phyloP scores from a whole-genome alignment of 1,140 invertebrate species.

The Trigoniulus corallinus region DNA sequence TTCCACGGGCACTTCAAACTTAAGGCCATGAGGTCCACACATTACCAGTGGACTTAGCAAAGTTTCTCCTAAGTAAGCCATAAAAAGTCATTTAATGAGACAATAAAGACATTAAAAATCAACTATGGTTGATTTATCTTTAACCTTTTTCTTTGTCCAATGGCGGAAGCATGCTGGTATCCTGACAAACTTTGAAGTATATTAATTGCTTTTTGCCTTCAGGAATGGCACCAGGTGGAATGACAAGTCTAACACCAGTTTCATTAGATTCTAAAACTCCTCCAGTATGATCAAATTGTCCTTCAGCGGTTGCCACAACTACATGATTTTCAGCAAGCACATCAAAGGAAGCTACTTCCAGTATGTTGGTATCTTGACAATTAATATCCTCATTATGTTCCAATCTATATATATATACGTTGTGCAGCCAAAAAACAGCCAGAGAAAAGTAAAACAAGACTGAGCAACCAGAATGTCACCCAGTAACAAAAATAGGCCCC shows the following conservation, averaged over 20 bases:
- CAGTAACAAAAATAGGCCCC: no score
- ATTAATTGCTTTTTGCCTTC: slow-evolving; percentile 69
- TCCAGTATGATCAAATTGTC: slow-evolving; percentile 56
- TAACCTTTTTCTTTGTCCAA: slow-evolving; percentile 74
- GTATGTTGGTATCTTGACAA: background rate
- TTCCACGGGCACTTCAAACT: slow-evolving; percentile 72
- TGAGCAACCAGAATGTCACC: no score
- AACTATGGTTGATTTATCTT: slow-evolving; percentile 5
- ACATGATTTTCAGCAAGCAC: slow-evolving; percentile 12
- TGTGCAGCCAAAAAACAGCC: no score
- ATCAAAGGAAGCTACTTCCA: background rate
- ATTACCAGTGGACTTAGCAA: slow-evolving; percentile 82
- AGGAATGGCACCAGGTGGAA: slow-evolving; percentile 70
- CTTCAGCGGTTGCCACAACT: slow-evolving; percentile 38
- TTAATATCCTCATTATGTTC: background rate
- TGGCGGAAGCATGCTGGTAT: slow-evolving; percentile 49
- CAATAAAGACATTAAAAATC: background rate
- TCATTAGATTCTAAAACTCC: slow-evolving; percentile 63
- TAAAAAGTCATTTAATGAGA: slow-evolving; percentile 11
- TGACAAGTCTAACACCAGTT: slow-evolving; percentile 74
- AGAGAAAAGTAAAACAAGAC: no score
- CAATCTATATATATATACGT: background rate
- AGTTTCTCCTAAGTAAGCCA: slow-evolving; percentile 53
- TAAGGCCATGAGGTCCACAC: slow-evolving; percentile 82
- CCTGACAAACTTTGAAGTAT: slow-evolving; percentile 72